Evolutionary conservation across 2,888 invertebrate genomes (phyloP), one percentile per base, ranked within the genome.

Genomic region (Athrips mouffetella): DNA sequence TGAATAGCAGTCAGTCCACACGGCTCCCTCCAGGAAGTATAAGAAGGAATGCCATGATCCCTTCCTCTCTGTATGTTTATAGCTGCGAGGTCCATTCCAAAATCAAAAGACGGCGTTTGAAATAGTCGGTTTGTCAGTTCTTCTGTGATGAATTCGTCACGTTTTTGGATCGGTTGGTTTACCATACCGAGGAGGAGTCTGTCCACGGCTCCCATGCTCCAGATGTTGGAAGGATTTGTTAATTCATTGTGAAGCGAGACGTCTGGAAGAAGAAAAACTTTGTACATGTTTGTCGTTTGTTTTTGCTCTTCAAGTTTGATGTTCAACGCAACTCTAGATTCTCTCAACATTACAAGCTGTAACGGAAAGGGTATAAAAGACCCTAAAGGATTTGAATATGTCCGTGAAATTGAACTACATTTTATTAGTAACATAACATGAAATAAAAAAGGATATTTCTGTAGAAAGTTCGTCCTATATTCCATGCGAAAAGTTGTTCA

Each of bases 1-100:
- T 80, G 81, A 13, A 96, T 90, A 1, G 90, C 79, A 0, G 92
- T 90, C 1, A 96, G 73, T 0, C 94, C 94, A 67, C 96, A 96
- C 0, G 95, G 94, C 54, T 92, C 90, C 25, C 96, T 89, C 95
- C 95, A 97, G 0, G 91, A 75, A 0, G 93, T 93, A 68, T 96
- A 97, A 0, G 94, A 89, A 0, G 95, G 92, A 0, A 96, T 88
- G 0, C 97, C 97, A 68, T 97, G 97, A 71, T 97, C 97, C 23
- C 97, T 89, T 0, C 95, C 97, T 44, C 87, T 74, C 73, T 97
- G 96, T 29, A 97, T 94, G 63, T 97, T 97, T 47, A 97, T 92
- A 0, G 97, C 94, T 0, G 96, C 95, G 50, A 97, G 82, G 70
- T 97, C 97, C 90, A 97, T 92, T 0, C 97, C 95, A 60, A 94